Evolutionary conservation across 2,888 invertebrate species (phyloP).

Genomic region (Polydrusus tereticollis): DNA sequence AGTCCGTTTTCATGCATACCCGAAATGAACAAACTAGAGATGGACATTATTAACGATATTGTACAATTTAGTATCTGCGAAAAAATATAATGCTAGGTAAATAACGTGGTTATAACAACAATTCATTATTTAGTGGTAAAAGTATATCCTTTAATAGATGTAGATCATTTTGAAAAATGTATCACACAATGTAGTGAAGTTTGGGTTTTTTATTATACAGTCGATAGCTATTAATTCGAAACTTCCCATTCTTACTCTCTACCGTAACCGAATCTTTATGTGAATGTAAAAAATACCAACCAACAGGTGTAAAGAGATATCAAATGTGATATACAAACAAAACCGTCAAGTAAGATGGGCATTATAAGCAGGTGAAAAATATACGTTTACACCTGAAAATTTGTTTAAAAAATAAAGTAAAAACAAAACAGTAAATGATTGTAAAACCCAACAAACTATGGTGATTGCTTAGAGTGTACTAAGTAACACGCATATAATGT

Average conservation of each 20-base stretch:
- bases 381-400: constrained; percentile 46
- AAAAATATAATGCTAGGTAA: too few relatives aligned
- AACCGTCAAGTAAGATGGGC: constrained; percentile 42
- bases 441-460: background rate
- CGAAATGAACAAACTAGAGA: constrained; percentile 13
- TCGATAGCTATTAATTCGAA: background rate
- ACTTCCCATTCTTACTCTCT: background rate
- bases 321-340: constrained; percentile 47
- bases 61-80: too few relatives aligned
- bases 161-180: too few relatives aligned
- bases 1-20: constrained; percentile 31
- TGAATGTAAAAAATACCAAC: constrained; percentile 40
- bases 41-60: background rate
- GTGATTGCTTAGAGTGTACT: background rate
- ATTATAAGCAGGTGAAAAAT: constrained; percentile 48
- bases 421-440: constrained; percentile 20
- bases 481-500: background rate
- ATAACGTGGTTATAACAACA: too few relatives aligned
- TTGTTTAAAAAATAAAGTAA: constrained; percentile 17
- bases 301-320: constrained; percentile 49
- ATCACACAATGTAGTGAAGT: too few relatives aligned
- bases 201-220: too few relatives aligned
- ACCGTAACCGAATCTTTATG: constrained; percentile 40
- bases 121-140: too few relatives aligned
- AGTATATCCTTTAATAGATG: too few relatives aligned